These are phyloP conservation scores for Pilophorus perplexus DNA, from an alignment of 2,888 invertebrate species.

Conservation along the genomic window DNA sequence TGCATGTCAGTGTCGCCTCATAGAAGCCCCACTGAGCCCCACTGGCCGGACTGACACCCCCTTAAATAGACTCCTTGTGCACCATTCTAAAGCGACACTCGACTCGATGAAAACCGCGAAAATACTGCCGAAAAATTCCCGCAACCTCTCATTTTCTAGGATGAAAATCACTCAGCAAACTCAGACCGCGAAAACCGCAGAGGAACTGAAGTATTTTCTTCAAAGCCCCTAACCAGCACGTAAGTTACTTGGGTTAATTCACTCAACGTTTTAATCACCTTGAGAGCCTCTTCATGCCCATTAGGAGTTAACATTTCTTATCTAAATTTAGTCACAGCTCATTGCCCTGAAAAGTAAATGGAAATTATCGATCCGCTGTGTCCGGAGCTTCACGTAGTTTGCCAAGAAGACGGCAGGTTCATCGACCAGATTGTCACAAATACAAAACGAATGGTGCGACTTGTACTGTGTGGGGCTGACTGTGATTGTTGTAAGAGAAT, in stretches of 20 bases:
- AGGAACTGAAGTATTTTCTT: neutral
- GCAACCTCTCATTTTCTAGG: too few relatives aligned
- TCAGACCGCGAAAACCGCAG: neutral
- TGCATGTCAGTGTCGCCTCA: neutral
- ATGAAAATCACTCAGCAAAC: too few relatives aligned
- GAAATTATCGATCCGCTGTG: conserved; percentile 33
- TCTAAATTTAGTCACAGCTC: conserved; percentile 14
- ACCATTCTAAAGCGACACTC: neutral
- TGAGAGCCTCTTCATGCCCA: conserved; percentile 4
- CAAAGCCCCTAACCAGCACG: too few relatives aligned
- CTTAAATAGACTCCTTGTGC: too few relatives aligned
- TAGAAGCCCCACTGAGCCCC: neutral
- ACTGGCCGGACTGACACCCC: too few relatives aligned
- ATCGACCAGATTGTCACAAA: too few relatives aligned
- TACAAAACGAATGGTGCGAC: too few relatives aligned
- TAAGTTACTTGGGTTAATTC: conserved; percentile 24
- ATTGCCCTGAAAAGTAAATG: conserved; percentile 25
- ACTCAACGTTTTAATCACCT: conserved; percentile 12
- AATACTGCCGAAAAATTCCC: neutral
- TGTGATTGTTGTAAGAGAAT: too few relatives aligned
- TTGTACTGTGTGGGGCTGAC: too few relatives aligned
- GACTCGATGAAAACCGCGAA: neutral
- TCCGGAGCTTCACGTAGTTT: too few relatives aligned
- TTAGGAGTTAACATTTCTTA: conserved; percentile 10
- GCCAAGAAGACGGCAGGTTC: too few relatives aligned